These are phyloP conservation scores for Drosophila neutralis DNA, from an alignment of 2,888 invertebrate species.

Conservation along the genomic window DNA sequence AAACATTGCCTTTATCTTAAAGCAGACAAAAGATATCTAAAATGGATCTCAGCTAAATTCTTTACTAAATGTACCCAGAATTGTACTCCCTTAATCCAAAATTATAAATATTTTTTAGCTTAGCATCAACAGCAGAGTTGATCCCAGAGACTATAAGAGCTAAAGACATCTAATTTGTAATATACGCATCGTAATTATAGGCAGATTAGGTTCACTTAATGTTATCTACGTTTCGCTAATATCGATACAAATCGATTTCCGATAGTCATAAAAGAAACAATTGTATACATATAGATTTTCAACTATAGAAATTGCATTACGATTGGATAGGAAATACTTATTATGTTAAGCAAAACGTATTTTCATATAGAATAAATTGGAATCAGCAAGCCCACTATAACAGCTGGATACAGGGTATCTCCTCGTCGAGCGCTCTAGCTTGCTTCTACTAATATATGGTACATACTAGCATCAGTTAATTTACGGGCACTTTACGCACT, in stretches of 20 bases:
- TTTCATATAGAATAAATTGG: background rate
- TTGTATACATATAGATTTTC: background rate
- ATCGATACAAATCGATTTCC: background rate
- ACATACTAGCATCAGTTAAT: background rate
- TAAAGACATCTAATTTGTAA: background rate
- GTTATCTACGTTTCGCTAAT: background rate
- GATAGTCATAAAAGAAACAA: too few relatives aligned
- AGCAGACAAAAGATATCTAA: background rate
- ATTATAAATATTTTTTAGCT: background rate
- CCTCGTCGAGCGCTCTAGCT: background rate
- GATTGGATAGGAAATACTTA: background rate
- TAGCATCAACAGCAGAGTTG: background rate
- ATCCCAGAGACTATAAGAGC: background rate
- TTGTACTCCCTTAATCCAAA: background rate
- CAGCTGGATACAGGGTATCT: background rate
- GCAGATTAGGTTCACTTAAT: background rate
- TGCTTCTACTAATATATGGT: background rate
- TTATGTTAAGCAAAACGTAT: background rate
- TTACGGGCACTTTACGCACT: background rate
- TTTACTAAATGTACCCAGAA: background rate
- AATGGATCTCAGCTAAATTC: background rate
- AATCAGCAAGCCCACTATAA: background rate
- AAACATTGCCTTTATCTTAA: background rate
- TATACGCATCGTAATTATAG: background rate
- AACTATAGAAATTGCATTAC: background rate